Conservation (phyloP, 2,113 vertebrate genomes). For the Chroicocephalus ridibundus region DNA sequence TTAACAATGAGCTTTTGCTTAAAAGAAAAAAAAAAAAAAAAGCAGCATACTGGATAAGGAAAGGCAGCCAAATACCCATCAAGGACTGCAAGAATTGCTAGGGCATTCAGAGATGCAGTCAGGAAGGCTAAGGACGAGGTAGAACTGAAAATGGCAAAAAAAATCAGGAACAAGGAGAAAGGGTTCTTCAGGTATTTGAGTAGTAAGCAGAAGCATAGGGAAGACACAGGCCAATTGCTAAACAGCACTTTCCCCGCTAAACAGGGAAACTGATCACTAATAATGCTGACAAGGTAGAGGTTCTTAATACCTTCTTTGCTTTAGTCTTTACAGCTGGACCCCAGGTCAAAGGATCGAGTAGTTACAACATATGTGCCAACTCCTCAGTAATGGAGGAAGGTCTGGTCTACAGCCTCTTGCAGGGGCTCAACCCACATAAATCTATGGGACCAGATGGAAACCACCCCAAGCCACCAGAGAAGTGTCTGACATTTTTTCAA, state of each 20-base stretch:
- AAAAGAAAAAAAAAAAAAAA: neutral
- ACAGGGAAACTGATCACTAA: neutral
- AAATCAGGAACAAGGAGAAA: neutral
- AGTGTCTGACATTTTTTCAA: neutral
- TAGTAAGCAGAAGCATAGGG: neutral
- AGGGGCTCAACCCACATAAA: neutral
- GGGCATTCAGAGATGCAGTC: neutral
- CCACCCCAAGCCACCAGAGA: neutral
- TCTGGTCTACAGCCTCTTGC: neutral
- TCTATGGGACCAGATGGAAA: too few relatives aligned
- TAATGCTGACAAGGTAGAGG: neutral
- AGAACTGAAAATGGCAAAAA: neutral
- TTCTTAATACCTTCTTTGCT: neutral
- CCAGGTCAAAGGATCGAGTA: neutral
- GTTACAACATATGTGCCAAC: neutral
- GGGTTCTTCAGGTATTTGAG: neutral
- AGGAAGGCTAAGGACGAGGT: neutral
- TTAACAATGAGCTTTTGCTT: neutral
- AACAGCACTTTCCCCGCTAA: neutral
- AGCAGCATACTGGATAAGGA: neutral
- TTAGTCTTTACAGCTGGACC: neutral
- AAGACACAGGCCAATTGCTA: neutral
- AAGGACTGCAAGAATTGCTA: neutral
- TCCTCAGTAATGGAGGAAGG: neutral
- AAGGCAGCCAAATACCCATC: neutral